Conservation (phyloP, 1,140 invertebrate species). For the Drosophila yakuba region DNA sequence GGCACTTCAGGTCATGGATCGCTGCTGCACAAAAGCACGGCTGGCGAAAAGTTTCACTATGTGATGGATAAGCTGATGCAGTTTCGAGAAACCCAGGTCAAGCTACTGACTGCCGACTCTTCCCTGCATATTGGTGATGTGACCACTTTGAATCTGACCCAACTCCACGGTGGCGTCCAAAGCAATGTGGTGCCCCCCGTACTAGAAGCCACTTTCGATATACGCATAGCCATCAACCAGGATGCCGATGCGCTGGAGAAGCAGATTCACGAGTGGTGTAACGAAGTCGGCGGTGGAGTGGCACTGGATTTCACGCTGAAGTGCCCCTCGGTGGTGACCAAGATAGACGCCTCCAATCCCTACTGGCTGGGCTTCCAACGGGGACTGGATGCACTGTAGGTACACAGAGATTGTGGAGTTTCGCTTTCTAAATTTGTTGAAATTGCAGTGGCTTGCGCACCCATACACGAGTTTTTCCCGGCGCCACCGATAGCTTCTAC, state of each 20-base stretch:
- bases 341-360: conserved; percentile 89
- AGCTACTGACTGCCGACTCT: conserved; percentile 87
- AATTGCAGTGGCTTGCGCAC: conserved; percentile 86
- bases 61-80: conserved; percentile 92
- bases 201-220: conserved; percentile 92
- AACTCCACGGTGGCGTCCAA: conserved; percentile 94
- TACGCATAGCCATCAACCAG: conserved; percentile 90
- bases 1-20: conserved; percentile 96
- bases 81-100: conserved; percentile 88
- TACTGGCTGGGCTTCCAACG: conserved; percentile 93
- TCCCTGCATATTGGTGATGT: conserved; percentile 92
- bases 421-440: neutral
- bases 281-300: conserved; percentile 92
- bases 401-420: conserved; percentile 85
- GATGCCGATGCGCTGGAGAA: conserved; percentile 90
- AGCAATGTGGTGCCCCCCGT: conserved; percentile 95
- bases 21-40: conserved; percentile 91
- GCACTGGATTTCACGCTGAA: conserved; percentile 90
- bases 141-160: conserved; percentile 94
- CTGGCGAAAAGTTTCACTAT: conserved; percentile 92
- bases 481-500: conserved; percentile 91
- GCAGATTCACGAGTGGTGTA: conserved; percentile 90
- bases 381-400: conserved; percentile 86
- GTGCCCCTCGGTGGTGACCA: conserved; percentile 88
- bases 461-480: conserved; percentile 90